phyloP scores from a whole-genome alignment of 37 sponge, comb jelly and placozoan species.

The Bolinopsis microptera region DNA sequence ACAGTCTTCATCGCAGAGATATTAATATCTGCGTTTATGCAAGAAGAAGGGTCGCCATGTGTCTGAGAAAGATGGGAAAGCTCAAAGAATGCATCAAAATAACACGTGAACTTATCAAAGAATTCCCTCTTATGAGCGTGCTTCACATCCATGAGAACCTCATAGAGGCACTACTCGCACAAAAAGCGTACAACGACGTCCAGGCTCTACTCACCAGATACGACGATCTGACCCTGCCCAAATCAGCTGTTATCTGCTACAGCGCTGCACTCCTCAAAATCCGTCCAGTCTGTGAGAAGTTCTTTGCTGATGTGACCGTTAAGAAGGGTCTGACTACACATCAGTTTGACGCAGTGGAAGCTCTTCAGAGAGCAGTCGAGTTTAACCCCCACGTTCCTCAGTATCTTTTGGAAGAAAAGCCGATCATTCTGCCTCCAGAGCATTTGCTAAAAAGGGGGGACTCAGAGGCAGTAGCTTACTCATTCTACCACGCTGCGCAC shows the following conservation, averaged over 20 bases:
- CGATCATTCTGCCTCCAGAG: constrained; percentile 80
- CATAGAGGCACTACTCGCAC: constrained; percentile 78
- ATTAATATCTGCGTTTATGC: constrained; percentile 68
- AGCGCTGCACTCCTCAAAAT: constrained; percentile 79
- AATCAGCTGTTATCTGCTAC: constrained; percentile 80
- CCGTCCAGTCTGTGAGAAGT: constrained; percentile 77
- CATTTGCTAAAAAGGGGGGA: constrained; percentile 82
- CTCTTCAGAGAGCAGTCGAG: constrained; percentile 85
- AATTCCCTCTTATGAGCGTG: constrained; percentile 67
- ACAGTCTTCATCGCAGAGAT: constrained; percentile 31
- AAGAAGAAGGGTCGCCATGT: constrained; percentile 75
- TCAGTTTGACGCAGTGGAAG: constrained; percentile 77
- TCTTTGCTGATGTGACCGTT: constrained; percentile 73
- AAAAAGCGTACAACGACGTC: constrained; percentile 80
- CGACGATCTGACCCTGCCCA: constrained; percentile 75
- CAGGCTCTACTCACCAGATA: constrained; percentile 73
- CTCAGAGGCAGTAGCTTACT: constrained; percentile 81
- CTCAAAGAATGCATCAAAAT: constrained; percentile 77
- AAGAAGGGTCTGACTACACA: constrained; percentile 71
- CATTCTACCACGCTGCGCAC: constrained; percentile 82
- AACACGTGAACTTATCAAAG: constrained; percentile 72
- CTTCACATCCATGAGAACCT: constrained; percentile 75
- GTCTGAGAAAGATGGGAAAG: constrained; percentile 75
- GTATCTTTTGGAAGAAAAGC: constrained; percentile 83
- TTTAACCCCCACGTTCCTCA: constrained; percentile 85